These are phyloP conservation scores for Cheilosia grossa DNA, from an alignment of 2,888 invertebrate species.

Conservation along the genomic window DNA sequence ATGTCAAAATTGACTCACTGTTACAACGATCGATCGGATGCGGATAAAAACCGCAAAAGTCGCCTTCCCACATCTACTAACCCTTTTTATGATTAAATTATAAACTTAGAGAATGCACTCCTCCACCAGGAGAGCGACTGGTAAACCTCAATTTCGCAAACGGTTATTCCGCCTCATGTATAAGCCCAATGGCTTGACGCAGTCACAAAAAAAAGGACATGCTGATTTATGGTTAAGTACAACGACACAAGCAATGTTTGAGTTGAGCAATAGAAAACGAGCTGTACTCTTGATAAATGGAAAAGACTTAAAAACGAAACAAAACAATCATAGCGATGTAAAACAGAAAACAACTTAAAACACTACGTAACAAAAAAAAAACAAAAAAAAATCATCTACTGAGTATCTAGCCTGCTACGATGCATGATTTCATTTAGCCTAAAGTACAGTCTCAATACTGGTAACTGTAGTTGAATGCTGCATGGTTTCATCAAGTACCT, in stretches of 20 bases:
- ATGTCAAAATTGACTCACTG: too few species aligned
- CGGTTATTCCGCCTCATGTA: too few species aligned
- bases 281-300: background rate
- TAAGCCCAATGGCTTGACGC: too few species aligned
- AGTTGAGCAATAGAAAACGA: background rate
- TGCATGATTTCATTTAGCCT: constrained; percentile 73
- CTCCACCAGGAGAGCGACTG: too few species aligned
- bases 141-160: too few species aligned
- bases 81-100: too few species aligned
- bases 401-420: constrained; percentile 58
- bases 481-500: constrained; percentile 85
- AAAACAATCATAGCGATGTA: constrained; percentile 14
- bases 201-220: constrained; percentile 21
- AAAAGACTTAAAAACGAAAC: constrained; percentile 31
- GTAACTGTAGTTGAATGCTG: constrained; percentile 78
- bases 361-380: constrained; percentile 17
- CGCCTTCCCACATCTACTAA: too few species aligned
- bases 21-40: too few species aligned
- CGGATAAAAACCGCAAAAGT: too few species aligned
- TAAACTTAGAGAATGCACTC: too few species aligned
- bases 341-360: constrained; percentile 35
- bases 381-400: constrained; percentile 53
- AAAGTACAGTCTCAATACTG: constrained; percentile 83
- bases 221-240: constrained; percentile 10
- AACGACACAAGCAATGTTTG: constrained; percentile 1